Base-by-base conservation (phyloP, 2,888 invertebrate species). In the Apodemia hepburni region DNA sequence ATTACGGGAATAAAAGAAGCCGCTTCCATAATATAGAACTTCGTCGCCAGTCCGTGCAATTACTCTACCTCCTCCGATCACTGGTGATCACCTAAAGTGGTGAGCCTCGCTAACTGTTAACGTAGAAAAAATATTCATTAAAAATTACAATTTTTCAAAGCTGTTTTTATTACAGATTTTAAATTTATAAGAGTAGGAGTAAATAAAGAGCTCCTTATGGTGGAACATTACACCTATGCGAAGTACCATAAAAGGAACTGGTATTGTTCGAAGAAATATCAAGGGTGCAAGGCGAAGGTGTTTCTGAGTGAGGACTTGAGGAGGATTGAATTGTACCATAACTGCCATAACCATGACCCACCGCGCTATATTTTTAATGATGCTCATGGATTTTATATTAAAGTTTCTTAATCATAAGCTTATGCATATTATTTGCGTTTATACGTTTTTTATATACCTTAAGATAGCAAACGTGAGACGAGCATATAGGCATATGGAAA, bases 251-350 rank as follows among this genome's bases (percentile, higher is more conserved):
- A 68, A 15, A 64, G 60, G 3, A 68, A 68, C 42, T 77, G 76
- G 76, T 81, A 80, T 45, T 81, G 80, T 61, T 81, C 80, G 0
- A 71, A 73, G 47, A 74, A 70, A 47, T 6, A 60, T 2, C 76
- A 73, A 61, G 78, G 79, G 0, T 82, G 80, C 60, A 76, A 71
- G 38, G 79, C 80, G 2, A 76, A 70, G 64, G 67, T 80, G 0
- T 70, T 67, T 33, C 54, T 80, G 6, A 65, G 67, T 7, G 58
- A 66, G 5, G 68, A 59, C n/a, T 12, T 15, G 42, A 18, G 49
- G 11, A 42, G 6, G 29, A 60, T 60, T 15, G 57, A 22, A 18
- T n/a, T 7, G 17, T 9, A 59, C 4, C 35, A 62, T 29, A 47
- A 49, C 12, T 35, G 22, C 9, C 65, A 65, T 33, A 59, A 61